Base-by-base conservation (phyloP, 2,888 invertebrate species). In the Lithosia quadra region DNA sequence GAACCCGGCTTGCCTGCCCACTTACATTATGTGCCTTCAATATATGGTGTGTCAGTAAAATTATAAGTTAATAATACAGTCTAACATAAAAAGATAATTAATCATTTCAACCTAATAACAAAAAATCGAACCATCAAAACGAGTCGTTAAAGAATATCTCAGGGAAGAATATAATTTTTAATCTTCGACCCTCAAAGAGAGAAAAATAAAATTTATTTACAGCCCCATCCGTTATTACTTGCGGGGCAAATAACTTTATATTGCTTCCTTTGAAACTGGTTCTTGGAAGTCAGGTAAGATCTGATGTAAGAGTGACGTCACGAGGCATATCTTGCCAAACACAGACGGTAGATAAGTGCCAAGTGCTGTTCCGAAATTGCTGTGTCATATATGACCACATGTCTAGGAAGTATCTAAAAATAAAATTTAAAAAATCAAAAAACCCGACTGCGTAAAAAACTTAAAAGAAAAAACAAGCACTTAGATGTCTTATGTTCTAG, bases 221-320 rank as follows among this genome's bases (percentile, higher is more conserved):
- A 67, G 56, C 65, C 62, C 67, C 56, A 70, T 75, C 34, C 34
- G 71, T 72, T 78, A 80, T 71, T 71, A 71, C 43, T 69, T 69
- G 58, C 43, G 76, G 63, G 22, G 67, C 60, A 72, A 71, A 78
- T 82, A 77, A 83, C 72, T 73, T 77, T 71, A 67, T 75, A 75
- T 71, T 74, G 66, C 74, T 73, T 68, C 65, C 69, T 76, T 77
- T 75, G 63, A 69, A 53, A 67, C 43, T 33, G 13, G 21, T 33
- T 39, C 60, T 74, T 74, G 72, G 71, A 61, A 71, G 57, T 69
- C 13, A 56, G 43, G 34, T 68, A 60, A 4, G 53, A n/a, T 21
- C 9, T 67, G 33, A 36, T 18, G 55, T 22, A 18, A 24, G 18
- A 24, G 56, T 67, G 55, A 67, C 66, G 61, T 43, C 55, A 60